These are phyloP conservation scores for Anoplius nigerrimus DNA, from an alignment of 2,888 invertebrate species.

Conservation along the genomic window DNA sequence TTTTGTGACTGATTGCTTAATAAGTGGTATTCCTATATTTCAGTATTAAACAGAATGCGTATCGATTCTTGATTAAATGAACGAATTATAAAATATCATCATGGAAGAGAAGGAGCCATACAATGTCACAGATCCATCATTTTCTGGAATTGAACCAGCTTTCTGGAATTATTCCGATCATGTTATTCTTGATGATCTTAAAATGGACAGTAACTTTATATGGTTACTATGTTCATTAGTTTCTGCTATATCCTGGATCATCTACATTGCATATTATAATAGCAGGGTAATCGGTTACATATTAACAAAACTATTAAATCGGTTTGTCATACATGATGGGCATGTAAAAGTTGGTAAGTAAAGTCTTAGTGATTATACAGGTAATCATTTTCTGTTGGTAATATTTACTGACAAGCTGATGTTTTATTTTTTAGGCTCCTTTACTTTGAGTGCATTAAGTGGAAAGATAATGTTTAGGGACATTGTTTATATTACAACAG, in stretches of 20 bases:
- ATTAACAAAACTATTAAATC: conserved; percentile 91
- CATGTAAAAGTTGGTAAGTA: conserved; percentile 91
- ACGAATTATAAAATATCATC: conserved; percentile 30
- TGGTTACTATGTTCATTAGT: conserved; percentile 88
- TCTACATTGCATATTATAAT: conserved; percentile 96
- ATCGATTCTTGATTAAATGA: conserved; percentile 41
- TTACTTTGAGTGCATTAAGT: conserved; percentile 95
- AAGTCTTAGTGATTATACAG: too few species aligned
- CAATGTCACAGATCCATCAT: conserved; percentile 63
- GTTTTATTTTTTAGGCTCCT: conserved; percentile 83
- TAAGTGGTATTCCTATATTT: conserved; percentile 22
- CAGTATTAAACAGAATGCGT: conserved; percentile 46
- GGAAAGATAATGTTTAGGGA: conserved; percentile 99
- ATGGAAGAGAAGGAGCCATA: conserved; percentile 62
- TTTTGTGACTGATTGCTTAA: neutral
- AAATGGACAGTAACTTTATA: conserved; percentile 86
- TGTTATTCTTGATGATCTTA: conserved; percentile 81
- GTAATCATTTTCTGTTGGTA: too few species aligned
- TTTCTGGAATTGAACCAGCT: conserved; percentile 67
- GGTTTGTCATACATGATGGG: conserved; percentile 89
- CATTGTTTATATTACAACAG: conserved; percentile 94
- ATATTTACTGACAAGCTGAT: neutral
- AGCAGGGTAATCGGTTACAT: conserved; percentile 93
- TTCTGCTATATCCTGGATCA: conserved; percentile 92
- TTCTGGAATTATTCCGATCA: conserved; percentile 80